Evolutionary conservation across 1,140 invertebrate species (phyloP), one percentile per base, ranked within the genome.

Genomic region (Drosophila nigrodunni): DNA sequence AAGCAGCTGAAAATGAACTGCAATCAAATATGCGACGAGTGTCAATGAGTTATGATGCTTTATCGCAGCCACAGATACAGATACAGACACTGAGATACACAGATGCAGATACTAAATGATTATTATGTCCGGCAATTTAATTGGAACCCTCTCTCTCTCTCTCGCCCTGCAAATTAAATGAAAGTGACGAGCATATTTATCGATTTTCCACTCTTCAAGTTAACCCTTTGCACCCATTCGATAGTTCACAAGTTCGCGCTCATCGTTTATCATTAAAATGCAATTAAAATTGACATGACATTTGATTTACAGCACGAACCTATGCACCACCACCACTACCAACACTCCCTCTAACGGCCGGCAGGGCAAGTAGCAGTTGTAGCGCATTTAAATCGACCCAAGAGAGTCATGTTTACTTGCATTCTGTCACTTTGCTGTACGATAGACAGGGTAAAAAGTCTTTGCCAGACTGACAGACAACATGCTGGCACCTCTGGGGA

Each of bases 271-370:
- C 83, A 82, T 82, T 87, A 88, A 82, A 87, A 71, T 74, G 79
- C 83, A 88, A 87, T 87, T 87, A 82, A 79, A 88, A 82, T 80
- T 87, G 73, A 87, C 83, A 82, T 72, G 80, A 67, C 71, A 88
- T 87, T 82, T 88, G 83, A 87, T 87, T 87, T 87, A 87, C 69
- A 76, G 37, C 61, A 71, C 50, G 37, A 64, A 65, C 39, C 49
- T 50, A 50, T 50, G 54, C 35, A 21, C 18, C 18, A 21, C 1
- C 18, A 21, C 18, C 18, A 21, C 1, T 2, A 30, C 54, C 15
- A 11, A 54, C n/a, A 8, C 34, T 54, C 13, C 50, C 41, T 43
- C 41, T 43, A 43, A 30, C 25, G 41, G 41, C 4, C 11, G 4
- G 3, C 7, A 21, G 11, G 41, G 41, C 4, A 6, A 1, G 3